Evolutionary conservation across 2,113 vertebrate species (phyloP).

Genomic region (Xerus inauris): DNA sequence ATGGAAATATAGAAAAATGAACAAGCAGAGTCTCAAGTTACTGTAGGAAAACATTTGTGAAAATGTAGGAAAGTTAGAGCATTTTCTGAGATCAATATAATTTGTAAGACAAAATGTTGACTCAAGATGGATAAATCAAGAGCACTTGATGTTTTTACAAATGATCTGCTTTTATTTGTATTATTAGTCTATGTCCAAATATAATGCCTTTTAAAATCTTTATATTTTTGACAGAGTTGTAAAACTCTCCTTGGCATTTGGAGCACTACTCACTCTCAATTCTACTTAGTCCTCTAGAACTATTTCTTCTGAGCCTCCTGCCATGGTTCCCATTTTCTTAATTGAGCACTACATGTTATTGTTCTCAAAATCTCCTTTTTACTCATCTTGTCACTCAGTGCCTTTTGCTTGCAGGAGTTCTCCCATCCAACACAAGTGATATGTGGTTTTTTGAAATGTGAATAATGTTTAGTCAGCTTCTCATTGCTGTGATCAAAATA

Average conservation of each 20-base stretch:
- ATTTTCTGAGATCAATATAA: background rate
- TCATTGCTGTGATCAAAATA: no score
- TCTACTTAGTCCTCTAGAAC: background rate
- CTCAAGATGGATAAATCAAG: background rate
- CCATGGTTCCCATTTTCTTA: background rate
- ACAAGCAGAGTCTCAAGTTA: background rate
- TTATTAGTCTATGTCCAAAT: background rate
- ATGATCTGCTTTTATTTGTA: background rate
- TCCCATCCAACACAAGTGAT: background rate
- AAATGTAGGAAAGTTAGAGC: background rate
- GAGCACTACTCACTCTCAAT: background rate
- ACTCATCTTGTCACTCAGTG: background rate
- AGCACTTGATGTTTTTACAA: background rate
- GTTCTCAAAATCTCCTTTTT: background rate
- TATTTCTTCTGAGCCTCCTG: background rate
- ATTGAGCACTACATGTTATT: background rate
- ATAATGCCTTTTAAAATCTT: background rate
- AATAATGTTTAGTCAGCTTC: background rate
- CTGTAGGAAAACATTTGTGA: background rate
- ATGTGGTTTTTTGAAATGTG: background rate
- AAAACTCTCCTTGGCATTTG: background rate
- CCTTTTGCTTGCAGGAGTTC: background rate
- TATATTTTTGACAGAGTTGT: background rate
- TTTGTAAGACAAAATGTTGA: background rate
- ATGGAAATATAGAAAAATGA: slow-evolving; percentile 1